Percentiles rank a stretch among this genome's conserved stretches.
These are phyloP conservation scores for Poecilobothrus nobilitatus DNA, from an alignment of 2,888 invertebrate species.

Conservation along the genomic window DNA sequence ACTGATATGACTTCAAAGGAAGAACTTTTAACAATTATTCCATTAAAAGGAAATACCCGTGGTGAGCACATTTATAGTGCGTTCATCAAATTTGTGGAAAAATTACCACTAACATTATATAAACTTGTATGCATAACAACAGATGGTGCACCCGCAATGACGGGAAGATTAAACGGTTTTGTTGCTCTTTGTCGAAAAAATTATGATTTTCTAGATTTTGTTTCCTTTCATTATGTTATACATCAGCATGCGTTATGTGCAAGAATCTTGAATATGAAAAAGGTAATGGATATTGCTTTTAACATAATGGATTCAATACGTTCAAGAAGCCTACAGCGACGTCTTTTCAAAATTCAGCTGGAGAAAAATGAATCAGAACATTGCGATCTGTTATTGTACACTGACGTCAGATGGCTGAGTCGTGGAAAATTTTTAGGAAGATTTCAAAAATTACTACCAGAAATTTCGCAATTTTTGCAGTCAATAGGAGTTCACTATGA, in stretches of 20 bases:
- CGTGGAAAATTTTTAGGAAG: conserved; percentile 10
- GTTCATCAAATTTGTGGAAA: no score
- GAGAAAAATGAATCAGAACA: neutral
- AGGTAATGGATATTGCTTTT: conserved; percentile 10
- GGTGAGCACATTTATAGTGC: no score
- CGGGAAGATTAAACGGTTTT: neutral
- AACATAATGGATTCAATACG: no score
- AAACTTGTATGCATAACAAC: no score
- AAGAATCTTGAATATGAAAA: neutral
- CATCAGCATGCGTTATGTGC: conserved; percentile 1
- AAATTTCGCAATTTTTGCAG: no score
- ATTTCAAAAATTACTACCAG: no score
- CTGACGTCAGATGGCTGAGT: conserved; percentile 15
- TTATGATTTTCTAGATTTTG: neutral
- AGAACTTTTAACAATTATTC: no score
- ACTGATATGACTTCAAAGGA: no score
- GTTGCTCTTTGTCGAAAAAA: conserved; percentile 8
- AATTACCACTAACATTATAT: no score
- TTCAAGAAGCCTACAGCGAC: no score
- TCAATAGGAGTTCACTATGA: no score
- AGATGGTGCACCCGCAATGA: neutral
- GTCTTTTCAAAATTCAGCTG: neutral
- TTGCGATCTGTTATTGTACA: conserved; percentile 12
- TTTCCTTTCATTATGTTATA: conserved; percentile 9
- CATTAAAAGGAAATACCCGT: no score